Evolutionary conservation across 2,888 invertebrate genomes (phyloP), one percentile per base, ranked within the genome.

Genomic region (Theristus sp.): DNA sequence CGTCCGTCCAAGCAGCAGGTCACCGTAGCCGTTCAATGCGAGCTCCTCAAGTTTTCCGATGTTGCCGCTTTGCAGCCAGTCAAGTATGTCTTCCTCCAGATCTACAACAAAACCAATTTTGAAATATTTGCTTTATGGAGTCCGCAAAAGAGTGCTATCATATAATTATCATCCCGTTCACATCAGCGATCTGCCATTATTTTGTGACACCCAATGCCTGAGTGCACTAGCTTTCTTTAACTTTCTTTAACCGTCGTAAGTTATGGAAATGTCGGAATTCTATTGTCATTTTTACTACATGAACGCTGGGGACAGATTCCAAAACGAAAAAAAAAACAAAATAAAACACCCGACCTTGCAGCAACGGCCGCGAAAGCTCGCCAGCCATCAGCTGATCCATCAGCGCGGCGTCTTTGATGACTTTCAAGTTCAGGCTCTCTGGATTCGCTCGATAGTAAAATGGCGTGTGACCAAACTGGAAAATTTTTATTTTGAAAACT

Each of bases 31-130:
- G 68, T 86, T 86, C 27, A 93, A 78, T 22, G 93, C 89, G 68
- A 91, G 78, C 59, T 86, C 82, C 29, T 91, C 91, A 69, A 93
- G 78, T 77, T 87, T 85, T 73, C 89, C 89, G 84, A 91, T 84
- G 71, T 88, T 88, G 13, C 87, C 84, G n/a, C 74, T 70, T 60
- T 74, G 74, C 57, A 75, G 70, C 76, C 76, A 76, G 62, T 74
- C 69, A 29, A 71, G 69, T 38, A 76, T 73, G 55, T 75, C 75
- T 61, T 75, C 75, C 62, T 72, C 72, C 47, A 72, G 63, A 59
- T 72, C 73, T 70, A 46, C 46, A 68, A 49, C 49, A 49, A n/a
- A 38, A 13, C n/a, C n/a, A n/a, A n/a, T n/a, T n/a, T n/a, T n/a
- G n/a, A n/a, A n/a, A n/a, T n/a, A n/a, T n/a, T n/a, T n/a, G n/a